Conservation (phyloP, 2,797 vertebrate species). For the Pygocentrus nattereri region DNA sequence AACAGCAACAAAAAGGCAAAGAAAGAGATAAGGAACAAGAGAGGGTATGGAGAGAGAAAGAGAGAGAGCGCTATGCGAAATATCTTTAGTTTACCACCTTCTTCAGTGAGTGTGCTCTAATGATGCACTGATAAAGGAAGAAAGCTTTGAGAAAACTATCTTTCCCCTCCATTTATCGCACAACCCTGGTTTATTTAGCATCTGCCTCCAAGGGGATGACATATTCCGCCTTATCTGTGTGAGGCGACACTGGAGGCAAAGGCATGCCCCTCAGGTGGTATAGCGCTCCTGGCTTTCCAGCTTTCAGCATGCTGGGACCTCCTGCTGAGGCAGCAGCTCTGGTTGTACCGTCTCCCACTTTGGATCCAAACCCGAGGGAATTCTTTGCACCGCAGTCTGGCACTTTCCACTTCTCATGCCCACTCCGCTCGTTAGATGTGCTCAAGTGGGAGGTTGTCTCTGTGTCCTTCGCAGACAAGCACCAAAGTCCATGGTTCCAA, state of each 20-base stretch:
- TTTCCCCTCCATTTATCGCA: conserved; percentile 33
- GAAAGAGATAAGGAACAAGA: conserved; percentile 11
- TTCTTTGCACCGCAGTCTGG: conserved; percentile 5
- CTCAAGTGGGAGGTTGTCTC: conserved; percentile 45
- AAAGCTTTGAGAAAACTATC: conserved; percentile 36
- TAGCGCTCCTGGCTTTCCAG: conserved; percentile 34
- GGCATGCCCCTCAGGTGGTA: conserved; percentile 31
- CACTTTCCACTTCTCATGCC: conserved; percentile 25
- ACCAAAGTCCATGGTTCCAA: conserved; percentile 55
- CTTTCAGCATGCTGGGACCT: conserved; percentile 25
- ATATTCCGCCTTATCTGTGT: conserved; percentile 51
- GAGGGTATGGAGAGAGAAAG: not conserved
- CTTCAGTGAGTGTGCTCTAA: conserved; percentile 30
- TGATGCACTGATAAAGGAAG: conserved; percentile 51
- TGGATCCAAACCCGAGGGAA: conserved; percentile 31
- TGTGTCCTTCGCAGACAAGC: conserved; percentile 51
- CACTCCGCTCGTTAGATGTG: conserved; percentile 33
- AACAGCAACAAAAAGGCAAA: conserved; percentile 21
- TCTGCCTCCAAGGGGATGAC: conserved; percentile 28
- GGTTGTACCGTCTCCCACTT: not conserved
- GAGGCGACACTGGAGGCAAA: conserved; percentile 32
- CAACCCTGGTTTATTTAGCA: conserved; percentile 42
- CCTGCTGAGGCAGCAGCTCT: conserved; percentile 19
- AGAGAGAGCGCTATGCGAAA: conserved; percentile 34
- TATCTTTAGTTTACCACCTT: conserved; percentile 46